Conservation (phyloP, 2,113 vertebrate species). For the Chauna torquata region DNA sequence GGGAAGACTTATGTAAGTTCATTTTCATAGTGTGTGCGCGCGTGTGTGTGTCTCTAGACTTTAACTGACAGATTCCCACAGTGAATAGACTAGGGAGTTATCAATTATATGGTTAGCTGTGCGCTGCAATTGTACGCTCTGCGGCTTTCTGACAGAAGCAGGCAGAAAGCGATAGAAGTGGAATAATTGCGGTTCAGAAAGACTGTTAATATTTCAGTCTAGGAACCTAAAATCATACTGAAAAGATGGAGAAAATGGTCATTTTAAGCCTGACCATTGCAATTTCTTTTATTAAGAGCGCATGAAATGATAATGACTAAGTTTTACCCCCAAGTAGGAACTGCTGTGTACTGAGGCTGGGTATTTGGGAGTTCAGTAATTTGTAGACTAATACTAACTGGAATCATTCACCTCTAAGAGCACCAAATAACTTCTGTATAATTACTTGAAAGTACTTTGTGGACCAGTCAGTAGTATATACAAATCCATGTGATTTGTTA, state of each 20-base stretch:
- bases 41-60: conserved; percentile 76
- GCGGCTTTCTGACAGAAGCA: conserved; percentile 77
- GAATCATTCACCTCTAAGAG: neutral
- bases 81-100: conserved; percentile 78
- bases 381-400: neutral
- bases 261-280: conserved; percentile 15
- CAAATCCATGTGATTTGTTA: neutral
- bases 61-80: conserved; percentile 79
- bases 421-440: neutral
- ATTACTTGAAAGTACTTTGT: neutral
- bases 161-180: conserved; percentile 64
- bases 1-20: conserved; percentile 78
- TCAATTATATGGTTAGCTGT: conserved; percentile 84
- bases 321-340: neutral
- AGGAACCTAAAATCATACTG: conserved; percentile 15
- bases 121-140: conserved; percentile 72
- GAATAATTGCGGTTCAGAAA: conserved; percentile 75
- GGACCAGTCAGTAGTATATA: neutral
- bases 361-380: neutral
- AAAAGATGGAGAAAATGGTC: conserved; percentile 41
- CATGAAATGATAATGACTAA: neutral
- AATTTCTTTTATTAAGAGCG: neutral
- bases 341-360: neutral
- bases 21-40: conserved; percentile 75
- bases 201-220: conserved; percentile 71